Base-by-base conservation (phyloP, 1,140 invertebrate species). In the Pogonomyrmex californicus region DNA sequence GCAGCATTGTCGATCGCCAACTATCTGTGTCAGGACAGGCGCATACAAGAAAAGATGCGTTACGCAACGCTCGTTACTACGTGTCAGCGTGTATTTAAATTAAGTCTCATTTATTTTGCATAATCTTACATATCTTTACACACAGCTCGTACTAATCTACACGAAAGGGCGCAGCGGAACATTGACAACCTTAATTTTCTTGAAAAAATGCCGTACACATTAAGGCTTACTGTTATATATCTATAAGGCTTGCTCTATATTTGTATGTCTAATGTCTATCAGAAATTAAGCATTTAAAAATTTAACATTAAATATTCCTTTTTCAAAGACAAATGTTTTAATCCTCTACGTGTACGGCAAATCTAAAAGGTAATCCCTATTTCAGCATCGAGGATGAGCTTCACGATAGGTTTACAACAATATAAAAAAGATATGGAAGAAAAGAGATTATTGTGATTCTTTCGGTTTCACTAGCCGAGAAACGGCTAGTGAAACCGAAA, bases 391-490 rank as follows among this genome's bases (percentile, higher is more conserved):
- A 89, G 77, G 65, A 83, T 54, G 87, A 89, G 58, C 23, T 87
- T 63, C 56, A 58, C 49, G 49, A 83, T 63, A 71, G 71, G 71
- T 58, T 47, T 9, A 73, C 76, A 73, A 86, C 41, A 36, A 47
- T 66, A 75, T 71, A 14, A 68, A 54, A 78, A 47, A 89, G 82
- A 77, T 38, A 70, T 73, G 78, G 71, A 90, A 87, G 85, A 86
- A n/a, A 10, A 87, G 30, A 56, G 58, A 87, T 38, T 60, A 89
- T 86, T 78, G 68, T 68, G 66, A 78, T 90, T 91, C 89, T 91
- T 90, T 92, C 87, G 88, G 88, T 88, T 82, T 92, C 89, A 91
- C 88, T 88, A 91, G 90, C 86, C 85, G 82, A 33, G 30, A 30
- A n/a, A 10, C 10, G 23, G 54, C 12, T 30, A n/a, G 36, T 30